Percentiles rank a stretch among this genome's conserved stretches.
Conservation (phyloP, 92 coral and sea anemone species). For the Epizoanthus rinbou region DNA sequence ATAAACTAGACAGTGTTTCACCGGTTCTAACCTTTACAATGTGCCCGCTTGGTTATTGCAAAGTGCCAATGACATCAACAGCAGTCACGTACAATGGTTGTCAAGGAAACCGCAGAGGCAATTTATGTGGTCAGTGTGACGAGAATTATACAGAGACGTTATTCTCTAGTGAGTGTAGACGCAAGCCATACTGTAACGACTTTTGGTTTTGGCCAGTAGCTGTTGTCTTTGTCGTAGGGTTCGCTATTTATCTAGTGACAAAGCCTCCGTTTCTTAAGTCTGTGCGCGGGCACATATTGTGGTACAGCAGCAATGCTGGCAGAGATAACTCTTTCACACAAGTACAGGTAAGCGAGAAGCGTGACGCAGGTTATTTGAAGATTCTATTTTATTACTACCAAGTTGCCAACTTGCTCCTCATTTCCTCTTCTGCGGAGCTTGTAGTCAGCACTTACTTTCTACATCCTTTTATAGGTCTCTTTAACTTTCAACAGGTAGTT, state of each 20-base stretch:
- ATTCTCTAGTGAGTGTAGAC: slow-evolving; percentile 56
- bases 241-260: slow-evolving; percentile 8
- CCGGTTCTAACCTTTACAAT: slow-evolving; percentile 42
- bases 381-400: slow-evolving; percentile 86
- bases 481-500: slow-evolving; percentile 63
- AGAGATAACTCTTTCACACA: background rate
- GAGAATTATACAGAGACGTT: slow-evolving; percentile 58
- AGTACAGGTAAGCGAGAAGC: background rate
- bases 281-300: background rate
- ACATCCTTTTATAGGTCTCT: slow-evolving; percentile 61
- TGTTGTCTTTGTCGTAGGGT: background rate
- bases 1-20: background rate
- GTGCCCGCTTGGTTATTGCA: slow-evolving; percentile 60
- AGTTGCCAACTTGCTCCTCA: slow-evolving; percentile 66
- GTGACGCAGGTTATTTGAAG: slow-evolving; percentile 62
- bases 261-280: background rate
- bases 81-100: slow-evolving; percentile 55
- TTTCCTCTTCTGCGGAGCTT: slow-evolving; percentile 38
- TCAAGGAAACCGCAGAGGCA: slow-evolving; percentile 52
- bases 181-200: slow-evolving; percentile 14
- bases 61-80: background rate
- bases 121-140: slow-evolving; percentile 59
- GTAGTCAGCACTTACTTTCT: slow-evolving; percentile 37
- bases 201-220: slow-evolving; percentile 53
- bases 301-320: background rate